Evolutionary conservation across 2,113 vertebrate species (phyloP).

Genomic region (Meriones unguiculatus): DNA sequence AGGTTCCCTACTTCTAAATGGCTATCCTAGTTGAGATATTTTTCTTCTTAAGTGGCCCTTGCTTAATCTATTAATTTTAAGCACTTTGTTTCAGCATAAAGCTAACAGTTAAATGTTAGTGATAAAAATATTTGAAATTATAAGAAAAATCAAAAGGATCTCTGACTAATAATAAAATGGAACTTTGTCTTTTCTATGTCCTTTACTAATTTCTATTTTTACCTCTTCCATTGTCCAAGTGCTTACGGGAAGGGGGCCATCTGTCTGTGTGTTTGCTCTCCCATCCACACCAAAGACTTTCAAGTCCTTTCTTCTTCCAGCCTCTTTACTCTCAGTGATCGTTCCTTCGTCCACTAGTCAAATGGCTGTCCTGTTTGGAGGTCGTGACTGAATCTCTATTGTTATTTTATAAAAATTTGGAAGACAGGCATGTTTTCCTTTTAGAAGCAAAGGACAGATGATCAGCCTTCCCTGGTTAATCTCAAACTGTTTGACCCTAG

Average conservation of each 20-base stretch:
- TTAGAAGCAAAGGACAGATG: not conserved
- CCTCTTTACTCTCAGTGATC: not conserved
- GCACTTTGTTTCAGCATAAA: not conserved
- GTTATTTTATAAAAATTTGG: not conserved
- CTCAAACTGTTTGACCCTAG: not conserved
- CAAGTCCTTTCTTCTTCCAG: not conserved
- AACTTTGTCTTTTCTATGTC: not conserved
- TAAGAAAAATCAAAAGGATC: not conserved
- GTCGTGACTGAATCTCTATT: not conserved
- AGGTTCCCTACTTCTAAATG: not conserved
- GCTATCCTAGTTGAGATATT: not conserved
- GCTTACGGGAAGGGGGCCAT: not conserved
- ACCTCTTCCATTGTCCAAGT: not conserved
- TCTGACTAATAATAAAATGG: not conserved
- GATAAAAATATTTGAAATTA: not conserved
- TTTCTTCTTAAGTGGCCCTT: not conserved
- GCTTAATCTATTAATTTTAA: constrained; percentile 8
- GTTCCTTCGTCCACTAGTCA: not conserved
- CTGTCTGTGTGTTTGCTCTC: not conserved
- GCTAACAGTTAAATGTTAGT: not conserved
- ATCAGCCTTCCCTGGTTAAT: not conserved
- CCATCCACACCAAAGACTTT: not conserved
- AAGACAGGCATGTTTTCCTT: not conserved
- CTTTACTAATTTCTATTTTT: not conserved
- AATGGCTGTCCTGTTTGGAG: not conserved